Conservation (phyloP, 2,888 invertebrate species). For the Parascotia fuliginaria region DNA sequence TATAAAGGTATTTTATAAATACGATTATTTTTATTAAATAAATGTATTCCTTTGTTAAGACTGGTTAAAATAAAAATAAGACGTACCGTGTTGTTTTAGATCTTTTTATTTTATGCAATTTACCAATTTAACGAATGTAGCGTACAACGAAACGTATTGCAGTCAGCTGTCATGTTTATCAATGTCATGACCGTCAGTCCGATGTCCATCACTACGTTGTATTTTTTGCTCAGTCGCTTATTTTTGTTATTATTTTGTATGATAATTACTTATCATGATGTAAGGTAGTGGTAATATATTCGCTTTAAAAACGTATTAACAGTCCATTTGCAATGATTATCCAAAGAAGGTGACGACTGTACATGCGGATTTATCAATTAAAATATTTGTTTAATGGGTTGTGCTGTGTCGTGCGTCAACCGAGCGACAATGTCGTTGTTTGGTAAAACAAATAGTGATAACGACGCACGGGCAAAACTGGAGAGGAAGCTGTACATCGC, state of each 20-base stretch:
- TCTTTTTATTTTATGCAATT: too few species aligned
- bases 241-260: conserved; percentile 18
- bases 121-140: too few species aligned
- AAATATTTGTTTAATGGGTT: conserved; percentile 74
- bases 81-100: neutral
- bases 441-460: conserved; percentile 61
- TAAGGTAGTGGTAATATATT: conserved; percentile 11
- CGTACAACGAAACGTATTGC: too few species aligned
- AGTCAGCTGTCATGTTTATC: neutral
- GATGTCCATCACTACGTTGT: neutral
- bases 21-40: too few species aligned
- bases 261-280: conserved; percentile 8
- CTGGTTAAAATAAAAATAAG: conserved; percentile 4
- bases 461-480: conserved; percentile 62
- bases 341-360: conserved; percentile 51
- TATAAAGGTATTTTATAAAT: too few species aligned
- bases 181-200: conserved; percentile 1
- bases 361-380: conserved; percentile 30
- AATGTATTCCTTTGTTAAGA: conserved; percentile 1
- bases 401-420: conserved; percentile 73
- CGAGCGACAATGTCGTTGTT: conserved; percentile 76
- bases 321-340: conserved; percentile 46
- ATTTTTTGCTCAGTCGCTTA: neutral
- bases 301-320: conserved; percentile 6
- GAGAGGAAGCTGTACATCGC: conserved; percentile 81